Conservation (phyloP, 2,113 vertebrate species). For the Mus pahari region DNA sequence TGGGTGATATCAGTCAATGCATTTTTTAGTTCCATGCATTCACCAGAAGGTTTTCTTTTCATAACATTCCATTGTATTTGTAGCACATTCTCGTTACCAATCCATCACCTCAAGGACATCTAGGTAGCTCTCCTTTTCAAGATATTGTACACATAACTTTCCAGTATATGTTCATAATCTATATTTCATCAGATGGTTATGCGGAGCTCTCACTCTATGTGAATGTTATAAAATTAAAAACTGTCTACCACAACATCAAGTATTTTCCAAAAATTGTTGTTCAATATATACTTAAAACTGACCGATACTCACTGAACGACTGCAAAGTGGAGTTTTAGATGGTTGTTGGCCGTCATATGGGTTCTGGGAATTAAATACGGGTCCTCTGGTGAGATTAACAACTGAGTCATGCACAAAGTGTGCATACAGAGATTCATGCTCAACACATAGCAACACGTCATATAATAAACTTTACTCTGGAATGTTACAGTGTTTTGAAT, state of each 20-base stretch:
- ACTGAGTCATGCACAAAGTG: background rate
- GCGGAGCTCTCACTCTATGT: background rate
- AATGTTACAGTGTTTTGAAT: background rate
- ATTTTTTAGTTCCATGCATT: background rate
- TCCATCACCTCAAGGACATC: background rate
- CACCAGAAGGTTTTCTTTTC: background rate
- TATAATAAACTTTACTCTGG: background rate
- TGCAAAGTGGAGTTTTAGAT: too few species aligned
- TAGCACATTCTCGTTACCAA: background rate
- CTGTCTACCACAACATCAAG: background rate
- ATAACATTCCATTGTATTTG: background rate
- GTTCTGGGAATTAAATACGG: too few species aligned
- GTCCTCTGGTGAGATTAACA: too few species aligned
- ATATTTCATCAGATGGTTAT: background rate
- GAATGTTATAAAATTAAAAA: background rate
- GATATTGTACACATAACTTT: background rate
- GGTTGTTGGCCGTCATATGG: too few species aligned
- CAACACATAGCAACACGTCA: background rate
- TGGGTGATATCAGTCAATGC: background rate
- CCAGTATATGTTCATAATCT: background rate
- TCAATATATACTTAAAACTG: background rate
- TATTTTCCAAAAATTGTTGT: slow-evolving; percentile 6
- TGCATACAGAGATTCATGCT: background rate
- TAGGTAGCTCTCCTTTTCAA: background rate
- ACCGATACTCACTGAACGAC: background rate